A percentile compares a stretch with the other conserved stretches of the same genome.
Conservation (phyloP, 2,888 invertebrate genomes). For the Globia sparganii region DNA sequence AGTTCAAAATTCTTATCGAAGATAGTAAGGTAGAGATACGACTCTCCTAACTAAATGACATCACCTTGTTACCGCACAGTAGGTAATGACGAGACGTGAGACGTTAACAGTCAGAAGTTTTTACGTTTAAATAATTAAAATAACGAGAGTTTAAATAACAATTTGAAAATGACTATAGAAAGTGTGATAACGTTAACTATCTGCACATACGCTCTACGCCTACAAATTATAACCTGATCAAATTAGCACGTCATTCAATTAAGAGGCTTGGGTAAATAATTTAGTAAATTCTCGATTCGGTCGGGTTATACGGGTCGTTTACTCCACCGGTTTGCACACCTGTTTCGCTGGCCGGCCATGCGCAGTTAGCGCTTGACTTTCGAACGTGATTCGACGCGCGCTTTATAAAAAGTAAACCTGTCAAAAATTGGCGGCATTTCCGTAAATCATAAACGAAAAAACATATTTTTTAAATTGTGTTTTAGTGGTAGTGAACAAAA, state of each 20-base stretch:
- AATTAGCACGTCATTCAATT: slow-evolving; percentile 62
- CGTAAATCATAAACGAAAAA: slow-evolving; percentile 59
- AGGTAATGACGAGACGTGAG: background rate
- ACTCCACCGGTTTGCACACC: slow-evolving; percentile 78
- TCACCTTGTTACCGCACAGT: slow-evolving; percentile 21
- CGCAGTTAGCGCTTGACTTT: slow-evolving; percentile 88
- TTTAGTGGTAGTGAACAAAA: slow-evolving; percentile 63
- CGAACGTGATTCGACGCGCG: slow-evolving; percentile 81
- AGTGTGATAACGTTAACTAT: slow-evolving; percentile 62
- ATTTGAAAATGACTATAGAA: slow-evolving; percentile 62
- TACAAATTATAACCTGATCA: slow-evolving; percentile 57
- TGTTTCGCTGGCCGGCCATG: slow-evolving; percentile 78
- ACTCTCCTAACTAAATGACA: slow-evolving; percentile 7
- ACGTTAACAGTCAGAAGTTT: slow-evolving; percentile 6
- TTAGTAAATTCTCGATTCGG: slow-evolving; percentile 74
- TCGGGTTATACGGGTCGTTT: slow-evolving; percentile 75
- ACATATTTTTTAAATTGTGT: slow-evolving; percentile 43
- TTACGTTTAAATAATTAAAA: slow-evolving; percentile 45
- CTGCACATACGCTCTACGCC: slow-evolving; percentile 48
- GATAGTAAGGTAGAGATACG: background rate
- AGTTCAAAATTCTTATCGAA: background rate
- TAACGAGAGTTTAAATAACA: slow-evolving; percentile 40
- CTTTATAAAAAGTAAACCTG: slow-evolving; percentile 60
- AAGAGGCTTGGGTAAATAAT: slow-evolving; percentile 64
- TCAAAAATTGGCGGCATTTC: slow-evolving; percentile 72